phyloP scores from a whole-genome alignment of 2,888 invertebrate species.

The Mylabris sibirica region DNA sequence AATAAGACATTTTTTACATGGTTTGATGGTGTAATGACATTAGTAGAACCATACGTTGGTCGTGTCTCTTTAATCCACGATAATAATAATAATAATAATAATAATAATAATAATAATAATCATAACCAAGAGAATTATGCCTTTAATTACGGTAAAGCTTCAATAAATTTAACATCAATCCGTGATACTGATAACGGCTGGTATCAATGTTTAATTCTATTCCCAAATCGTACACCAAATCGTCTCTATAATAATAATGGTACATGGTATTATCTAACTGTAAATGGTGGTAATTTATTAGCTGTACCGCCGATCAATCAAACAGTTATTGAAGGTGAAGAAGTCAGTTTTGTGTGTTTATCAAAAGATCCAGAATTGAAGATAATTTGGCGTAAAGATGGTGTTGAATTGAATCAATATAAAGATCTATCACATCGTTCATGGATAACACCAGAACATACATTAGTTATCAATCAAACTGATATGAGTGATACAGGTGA shows the following conservation, averaged over 20 bases:
- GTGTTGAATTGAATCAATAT: constrained; percentile 67
- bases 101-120: constrained; percentile 56
- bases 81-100: constrained; percentile 49
- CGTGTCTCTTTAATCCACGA: constrained; percentile 72
- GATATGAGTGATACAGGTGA: constrained; percentile 85
- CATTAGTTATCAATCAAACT: constrained; percentile 79
- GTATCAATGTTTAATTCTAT: constrained; percentile 89
- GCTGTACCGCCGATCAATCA: constrained; percentile 88
- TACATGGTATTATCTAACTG: constrained; percentile 87
- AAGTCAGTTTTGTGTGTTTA: constrained; percentile 82
- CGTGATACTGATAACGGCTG: constrained; percentile 89
- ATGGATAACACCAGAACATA: constrained; percentile 76
- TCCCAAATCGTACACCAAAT: constrained; percentile 87
- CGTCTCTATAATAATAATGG: constrained; percentile 77
- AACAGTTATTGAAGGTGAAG: constrained; percentile 85
- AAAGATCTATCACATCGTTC: constrained; percentile 71
- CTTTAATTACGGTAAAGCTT: constrained; percentile 69
- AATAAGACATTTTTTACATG: constrained; percentile 79
- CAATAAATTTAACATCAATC: constrained; percentile 86
- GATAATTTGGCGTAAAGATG: constrained; percentile 74
- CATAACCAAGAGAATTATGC: neutral
- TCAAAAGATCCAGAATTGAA: constrained; percentile 74
- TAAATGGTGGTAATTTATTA: constrained; percentile 88
- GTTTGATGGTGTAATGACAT: constrained; percentile 76
- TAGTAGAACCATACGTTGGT: constrained; percentile 75